Conservation (phyloP, 1,140 invertebrate genomes). For the Branchinecta lynchi region DNA sequence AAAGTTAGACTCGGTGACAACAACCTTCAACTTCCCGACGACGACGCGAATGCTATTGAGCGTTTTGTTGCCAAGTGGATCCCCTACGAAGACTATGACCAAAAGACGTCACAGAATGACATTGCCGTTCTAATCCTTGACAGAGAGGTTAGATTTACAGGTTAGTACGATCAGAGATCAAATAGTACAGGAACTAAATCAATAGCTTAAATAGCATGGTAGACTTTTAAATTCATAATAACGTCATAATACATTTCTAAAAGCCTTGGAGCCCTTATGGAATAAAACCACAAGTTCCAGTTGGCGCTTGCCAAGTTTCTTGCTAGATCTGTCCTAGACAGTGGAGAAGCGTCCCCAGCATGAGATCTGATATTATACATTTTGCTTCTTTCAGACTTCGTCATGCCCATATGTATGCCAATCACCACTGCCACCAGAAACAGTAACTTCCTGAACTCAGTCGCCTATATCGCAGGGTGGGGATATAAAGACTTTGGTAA, state of each 20-base stretch:
- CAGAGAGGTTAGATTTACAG: not conserved
- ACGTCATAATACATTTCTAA: too few relatives aligned
- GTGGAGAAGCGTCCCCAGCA: too few relatives aligned
- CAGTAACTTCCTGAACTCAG: not conserved
- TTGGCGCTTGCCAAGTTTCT: too few relatives aligned
- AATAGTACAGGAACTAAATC: too few relatives aligned
- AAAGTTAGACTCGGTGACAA: not conserved
- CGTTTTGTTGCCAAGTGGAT: conserved; percentile 1
- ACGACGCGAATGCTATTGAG: not conserved
- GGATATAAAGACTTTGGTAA: not conserved
- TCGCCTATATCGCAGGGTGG: not conserved
- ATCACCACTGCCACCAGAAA: not conserved
- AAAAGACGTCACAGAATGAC: not conserved
- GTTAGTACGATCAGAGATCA: not conserved
- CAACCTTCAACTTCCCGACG: not conserved
- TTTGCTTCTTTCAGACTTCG: not conserved
- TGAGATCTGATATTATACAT: not conserved
- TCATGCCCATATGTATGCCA: not conserved
- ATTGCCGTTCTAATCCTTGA: not conserved
- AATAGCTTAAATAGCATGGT: too few relatives aligned
- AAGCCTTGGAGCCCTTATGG: too few relatives aligned
- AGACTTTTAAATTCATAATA: too few relatives aligned
- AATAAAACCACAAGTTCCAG: too few relatives aligned
- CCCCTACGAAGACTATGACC: not conserved
- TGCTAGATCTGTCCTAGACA: too few relatives aligned